Evolutionary conservation across 2,888 invertebrate species (phyloP).

Genomic region (Polia nebulosa): DNA sequence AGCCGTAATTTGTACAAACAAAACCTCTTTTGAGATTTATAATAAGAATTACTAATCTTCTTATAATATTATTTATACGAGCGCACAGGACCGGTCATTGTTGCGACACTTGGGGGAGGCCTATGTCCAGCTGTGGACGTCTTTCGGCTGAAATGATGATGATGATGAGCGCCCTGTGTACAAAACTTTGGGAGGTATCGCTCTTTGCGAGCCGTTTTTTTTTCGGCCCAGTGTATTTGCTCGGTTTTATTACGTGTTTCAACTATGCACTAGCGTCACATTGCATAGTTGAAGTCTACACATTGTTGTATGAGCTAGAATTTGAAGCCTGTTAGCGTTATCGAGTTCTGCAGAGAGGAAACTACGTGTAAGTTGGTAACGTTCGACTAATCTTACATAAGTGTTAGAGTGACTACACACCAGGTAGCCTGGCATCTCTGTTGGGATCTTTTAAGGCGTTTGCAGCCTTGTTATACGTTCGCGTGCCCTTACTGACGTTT

Average conservation of each 20-base stretch:
- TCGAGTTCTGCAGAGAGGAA: conserved; percentile 28
- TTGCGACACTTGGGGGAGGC: too few species aligned
- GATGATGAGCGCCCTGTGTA: too few species aligned
- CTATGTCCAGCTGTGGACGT: too few species aligned
- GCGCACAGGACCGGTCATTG: too few species aligned
- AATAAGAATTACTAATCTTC: too few species aligned
- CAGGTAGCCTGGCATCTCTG: neutral
- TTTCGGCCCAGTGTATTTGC: too few species aligned
- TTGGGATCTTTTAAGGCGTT: neutral
- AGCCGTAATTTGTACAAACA: too few species aligned
- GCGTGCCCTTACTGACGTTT: neutral
- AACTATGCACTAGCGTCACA: conserved; percentile 19
- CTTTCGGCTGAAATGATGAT: too few species aligned
- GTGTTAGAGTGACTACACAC: conserved; percentile 5
- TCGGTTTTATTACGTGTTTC: conserved; percentile 26
- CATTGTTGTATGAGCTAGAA: conserved; percentile 25
- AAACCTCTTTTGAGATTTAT: too few species aligned
- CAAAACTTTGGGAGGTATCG: too few species aligned
- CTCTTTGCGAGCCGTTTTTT: too few species aligned
- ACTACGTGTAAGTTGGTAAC: conserved; percentile 5
- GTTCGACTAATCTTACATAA: conserved; percentile 30
- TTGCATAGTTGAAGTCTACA: conserved; percentile 17
- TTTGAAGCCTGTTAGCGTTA: conserved; percentile 31
- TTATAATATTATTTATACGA: too few species aligned
- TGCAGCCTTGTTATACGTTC: neutral